Evolutionary conservation across 2,888 invertebrate species (phyloP).

Genomic region (Eulithis testata): DNA sequence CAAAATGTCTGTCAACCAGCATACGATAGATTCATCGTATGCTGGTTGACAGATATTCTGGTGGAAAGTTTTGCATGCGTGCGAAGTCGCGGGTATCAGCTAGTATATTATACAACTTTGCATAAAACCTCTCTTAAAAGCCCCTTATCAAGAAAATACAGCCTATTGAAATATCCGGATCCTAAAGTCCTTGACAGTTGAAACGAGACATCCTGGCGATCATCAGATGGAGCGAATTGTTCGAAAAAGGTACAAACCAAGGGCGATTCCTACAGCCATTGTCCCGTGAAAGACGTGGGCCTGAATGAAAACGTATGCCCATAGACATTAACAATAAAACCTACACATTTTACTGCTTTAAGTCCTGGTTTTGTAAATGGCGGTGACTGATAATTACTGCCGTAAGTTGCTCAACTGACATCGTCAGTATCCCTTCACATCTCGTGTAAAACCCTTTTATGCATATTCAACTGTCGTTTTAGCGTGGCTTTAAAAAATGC

Average conservation of each 20-base stretch:
- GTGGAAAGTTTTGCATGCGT: too few relatives aligned
- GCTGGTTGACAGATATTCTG: too few relatives aligned
- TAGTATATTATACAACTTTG: too few relatives aligned
- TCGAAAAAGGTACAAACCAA: slow-evolving; percentile 12
- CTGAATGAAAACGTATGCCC: slow-evolving; percentile 12
- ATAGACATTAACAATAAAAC: slow-evolving; percentile 52
- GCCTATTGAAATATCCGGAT: neutral
- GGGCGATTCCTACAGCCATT: slow-evolving; percentile 13
- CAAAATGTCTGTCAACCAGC: too few relatives aligned
- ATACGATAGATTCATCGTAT: too few relatives aligned
- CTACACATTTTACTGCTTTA: slow-evolving; percentile 48
- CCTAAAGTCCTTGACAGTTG: neutral
- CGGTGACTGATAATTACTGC: neutral
- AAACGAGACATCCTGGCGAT: slow-evolving; percentile 1
- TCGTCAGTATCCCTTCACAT: too few relatives aligned
- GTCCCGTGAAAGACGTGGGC: slow-evolving; percentile 27
- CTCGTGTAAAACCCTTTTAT: too few relatives aligned
- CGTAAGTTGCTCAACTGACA: neutral
- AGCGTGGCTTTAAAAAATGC: too few relatives aligned
- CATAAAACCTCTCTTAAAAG: too few relatives aligned
- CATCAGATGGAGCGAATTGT: slow-evolving; percentile 8
- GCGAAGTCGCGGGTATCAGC: too few relatives aligned
- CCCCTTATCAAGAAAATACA: neutral
- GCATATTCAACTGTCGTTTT: too few relatives aligned
- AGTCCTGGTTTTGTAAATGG: slow-evolving; percentile 13